These are phyloP conservation scores for Sorex maritimensis DNA, from an alignment of 2,797 vertebrate genomes.

Conservation along the genomic window DNA sequence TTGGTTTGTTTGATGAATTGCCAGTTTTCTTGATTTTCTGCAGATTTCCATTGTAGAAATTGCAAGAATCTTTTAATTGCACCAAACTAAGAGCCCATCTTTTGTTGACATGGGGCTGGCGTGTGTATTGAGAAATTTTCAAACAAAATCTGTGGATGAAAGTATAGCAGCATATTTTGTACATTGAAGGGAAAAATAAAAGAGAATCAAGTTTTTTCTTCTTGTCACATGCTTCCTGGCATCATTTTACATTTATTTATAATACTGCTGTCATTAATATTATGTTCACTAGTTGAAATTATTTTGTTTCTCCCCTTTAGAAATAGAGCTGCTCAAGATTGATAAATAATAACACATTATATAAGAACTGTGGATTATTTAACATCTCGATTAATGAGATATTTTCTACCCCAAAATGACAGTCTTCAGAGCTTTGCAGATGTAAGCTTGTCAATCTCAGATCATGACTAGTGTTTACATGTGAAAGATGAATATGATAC, in stretches of 20 bases:
- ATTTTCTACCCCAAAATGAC: conserved; percentile 80
- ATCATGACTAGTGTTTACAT: conserved; percentile 76
- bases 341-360: conserved; percentile 82
- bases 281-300: conserved; percentile 82
- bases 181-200: conserved; percentile 42
- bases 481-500: conserved; percentile 69
- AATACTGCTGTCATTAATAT: conserved; percentile 81
- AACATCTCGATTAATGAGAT: conserved; percentile 81
- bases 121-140: conserved; percentile 75
- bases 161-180: conserved; percentile 63
- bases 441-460: conserved; percentile 81
- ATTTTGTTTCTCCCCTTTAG: conserved; percentile 78
- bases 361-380: conserved; percentile 80
- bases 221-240: conserved; percentile 76
- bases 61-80: conserved; percentile 73
- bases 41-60: conserved; percentile 71
- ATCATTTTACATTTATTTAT: conserved; percentile 80
- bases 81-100: conserved; percentile 67
- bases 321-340: conserved; percentile 74
- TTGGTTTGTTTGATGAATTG: conserved; percentile 63
- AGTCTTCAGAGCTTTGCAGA: conserved; percentile 75
- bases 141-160: conserved; percentile 71
- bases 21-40: conserved; percentile 72
- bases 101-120: conserved; percentile 67
- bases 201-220: conserved; percentile 54